Conservation (phyloP, 1,140 invertebrate genomes). For the Physella acuta region DNA sequence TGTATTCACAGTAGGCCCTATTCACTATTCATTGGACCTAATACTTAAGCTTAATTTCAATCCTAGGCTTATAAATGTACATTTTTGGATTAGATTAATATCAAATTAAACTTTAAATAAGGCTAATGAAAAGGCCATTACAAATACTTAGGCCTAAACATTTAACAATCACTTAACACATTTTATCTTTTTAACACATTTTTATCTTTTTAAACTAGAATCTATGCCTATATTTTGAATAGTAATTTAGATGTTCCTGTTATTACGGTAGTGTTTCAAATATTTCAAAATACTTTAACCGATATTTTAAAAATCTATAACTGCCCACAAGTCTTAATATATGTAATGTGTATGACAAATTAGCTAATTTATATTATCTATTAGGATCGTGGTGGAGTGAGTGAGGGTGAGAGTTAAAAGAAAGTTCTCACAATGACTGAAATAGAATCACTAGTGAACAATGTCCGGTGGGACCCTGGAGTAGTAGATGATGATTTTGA, state of each 20-base stretch:
- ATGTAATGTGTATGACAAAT: neutral
- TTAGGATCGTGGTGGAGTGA: conserved; percentile 35
- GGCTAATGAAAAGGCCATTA: no score
- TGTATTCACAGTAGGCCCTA: no score
- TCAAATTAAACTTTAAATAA: no score
- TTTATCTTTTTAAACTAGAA: neutral
- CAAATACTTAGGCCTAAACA: no score
- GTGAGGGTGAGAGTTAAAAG: conserved; percentile 1
- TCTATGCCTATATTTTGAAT: neutral
- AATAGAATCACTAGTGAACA: conserved; percentile 47
- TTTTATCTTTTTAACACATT: no score
- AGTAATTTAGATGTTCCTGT: neutral
- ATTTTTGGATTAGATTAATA: no score
- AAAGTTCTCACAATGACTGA: conserved; percentile 49
- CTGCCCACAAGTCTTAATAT: neutral
- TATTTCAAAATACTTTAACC: neutral
- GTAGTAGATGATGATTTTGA: conserved; percentile 87
- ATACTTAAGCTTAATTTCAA: no score
- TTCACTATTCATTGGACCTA: no score
- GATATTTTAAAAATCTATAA: neutral
- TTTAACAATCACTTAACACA: no score
- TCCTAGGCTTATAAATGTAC: no score
- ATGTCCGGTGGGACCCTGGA: conserved; percentile 52
- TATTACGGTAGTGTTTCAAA: no score
- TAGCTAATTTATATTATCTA: neutral